phyloP scores from a whole-genome alignment of 2,113 vertebrate species.

The Pagrus major region DNA sequence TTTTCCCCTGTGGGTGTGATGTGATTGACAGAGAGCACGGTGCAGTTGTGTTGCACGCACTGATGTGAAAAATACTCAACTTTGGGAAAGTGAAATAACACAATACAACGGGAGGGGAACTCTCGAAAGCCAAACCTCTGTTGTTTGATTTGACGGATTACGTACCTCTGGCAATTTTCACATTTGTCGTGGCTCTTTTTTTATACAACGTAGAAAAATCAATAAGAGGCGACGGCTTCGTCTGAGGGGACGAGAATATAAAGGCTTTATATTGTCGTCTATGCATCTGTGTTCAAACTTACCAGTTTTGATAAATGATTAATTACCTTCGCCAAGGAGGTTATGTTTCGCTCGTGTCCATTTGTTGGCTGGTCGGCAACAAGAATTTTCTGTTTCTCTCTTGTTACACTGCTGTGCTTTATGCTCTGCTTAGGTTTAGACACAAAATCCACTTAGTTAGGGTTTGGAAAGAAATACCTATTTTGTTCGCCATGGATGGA shows the following conservation, averaged over 20 bases:
- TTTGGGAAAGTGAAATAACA: conserved; percentile 8
- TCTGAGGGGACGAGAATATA: not conserved
- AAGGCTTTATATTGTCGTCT: not conserved
- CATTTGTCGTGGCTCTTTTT: conserved; percentile 5
- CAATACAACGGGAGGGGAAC: not conserved
- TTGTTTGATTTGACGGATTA: conserved; percentile 10
- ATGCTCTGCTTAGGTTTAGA: too few relatives aligned
- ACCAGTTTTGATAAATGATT: not conserved
- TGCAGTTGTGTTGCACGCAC: not conserved
- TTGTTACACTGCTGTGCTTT: too few relatives aligned
- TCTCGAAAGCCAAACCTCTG: not conserved
- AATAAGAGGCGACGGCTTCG: not conserved
- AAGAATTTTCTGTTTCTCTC: too few relatives aligned
- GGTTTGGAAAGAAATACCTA: too few relatives aligned
- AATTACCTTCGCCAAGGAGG: too few relatives aligned
- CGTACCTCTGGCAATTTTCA: conserved; percentile 10
- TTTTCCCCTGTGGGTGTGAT: conserved; percentile 21
- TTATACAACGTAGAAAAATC: not conserved
- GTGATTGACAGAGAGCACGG: conserved; percentile 14
- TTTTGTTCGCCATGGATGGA: too few relatives aligned
- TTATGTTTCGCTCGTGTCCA: too few relatives aligned
- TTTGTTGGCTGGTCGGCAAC: too few relatives aligned
- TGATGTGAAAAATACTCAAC: conserved; percentile 36
- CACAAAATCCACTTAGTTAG: too few relatives aligned
- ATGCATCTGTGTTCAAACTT: not conserved